Percentiles rank a stretch among this genome's conserved stretches.
These are phyloP conservation scores for Lacerta viridis DNA, from an alignment of 2,797 vertebrate species.

Conservation along the genomic window DNA sequence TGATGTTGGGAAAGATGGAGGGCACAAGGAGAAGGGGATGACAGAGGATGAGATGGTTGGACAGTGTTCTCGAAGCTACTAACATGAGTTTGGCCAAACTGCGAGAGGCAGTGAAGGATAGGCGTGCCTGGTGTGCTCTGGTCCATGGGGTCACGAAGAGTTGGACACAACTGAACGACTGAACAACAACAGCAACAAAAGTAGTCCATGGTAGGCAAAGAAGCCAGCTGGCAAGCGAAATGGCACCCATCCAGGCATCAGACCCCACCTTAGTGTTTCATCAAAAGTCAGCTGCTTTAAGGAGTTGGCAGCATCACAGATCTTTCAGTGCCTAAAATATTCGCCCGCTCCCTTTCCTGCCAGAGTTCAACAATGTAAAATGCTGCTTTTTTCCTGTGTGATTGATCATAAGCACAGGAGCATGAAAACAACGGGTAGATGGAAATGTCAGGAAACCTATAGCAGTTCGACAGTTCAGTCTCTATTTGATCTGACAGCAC, in stretches of 20 bases:
- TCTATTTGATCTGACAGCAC: conserved; percentile 34
- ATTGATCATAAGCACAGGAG: conserved; percentile 29
- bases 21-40: too few species aligned
- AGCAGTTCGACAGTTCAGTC: background rate
- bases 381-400: background rate
- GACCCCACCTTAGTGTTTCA: background rate
- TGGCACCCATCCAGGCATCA: background rate
- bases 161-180: too few species aligned
- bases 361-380: conserved; percentile 43
- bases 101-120: too few species aligned
- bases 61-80: too few species aligned
- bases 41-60: too few species aligned
- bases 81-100: too few species aligned
- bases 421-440: conserved; percentile 20
- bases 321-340: background rate
- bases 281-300: background rate
- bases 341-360: fast-evolving
- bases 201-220: background rate
- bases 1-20: too few species aligned
- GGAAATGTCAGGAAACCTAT: conserved; percentile 47
- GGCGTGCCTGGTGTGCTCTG: too few species aligned
- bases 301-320: background rate
- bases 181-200: too few species aligned
- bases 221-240: background rate
- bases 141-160: too few species aligned